Evolutionary conservation across 2,888 invertebrate genomes (phyloP).

Genomic region (Xylota sylvarum): DNA sequence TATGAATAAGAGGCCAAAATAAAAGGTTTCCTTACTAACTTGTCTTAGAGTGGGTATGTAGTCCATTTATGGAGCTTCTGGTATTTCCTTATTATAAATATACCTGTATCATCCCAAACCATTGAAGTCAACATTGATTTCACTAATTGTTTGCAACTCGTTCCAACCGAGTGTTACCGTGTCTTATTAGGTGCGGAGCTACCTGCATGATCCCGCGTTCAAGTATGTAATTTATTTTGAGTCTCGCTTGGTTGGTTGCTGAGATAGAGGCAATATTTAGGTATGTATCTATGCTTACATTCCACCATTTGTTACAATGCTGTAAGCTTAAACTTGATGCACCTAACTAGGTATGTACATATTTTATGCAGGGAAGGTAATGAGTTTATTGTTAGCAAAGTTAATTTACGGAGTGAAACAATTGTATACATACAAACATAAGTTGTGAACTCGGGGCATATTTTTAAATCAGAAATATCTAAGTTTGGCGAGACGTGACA

Average conservation of each 20-base stretch:
- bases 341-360: background rate
- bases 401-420: background rate
- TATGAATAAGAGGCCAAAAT: no score
- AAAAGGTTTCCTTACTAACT: no score
- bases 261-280: background rate
- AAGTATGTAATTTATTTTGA: background rate
- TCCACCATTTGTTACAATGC: background rate
- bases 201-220: background rate
- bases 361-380: background rate
- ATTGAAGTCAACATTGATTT: background rate
- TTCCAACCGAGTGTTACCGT: background rate
- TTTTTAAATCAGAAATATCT: no score
- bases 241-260: background rate
- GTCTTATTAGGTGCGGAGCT: background rate
- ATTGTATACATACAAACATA: no score
- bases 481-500: no score
- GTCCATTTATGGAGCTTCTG: no score
- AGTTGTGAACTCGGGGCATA: no score
- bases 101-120: no score
- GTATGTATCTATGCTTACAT: background rate
- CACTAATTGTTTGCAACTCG: background rate
- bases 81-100: no score
- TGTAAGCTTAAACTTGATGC: background rate
- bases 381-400: background rate
- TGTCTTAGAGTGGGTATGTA: no score